Evolutionary conservation across 1,140 invertebrate genomes (phyloP), one percentile per base, ranked within the genome.

Genomic region (Drosophila subpulchrella): DNA sequence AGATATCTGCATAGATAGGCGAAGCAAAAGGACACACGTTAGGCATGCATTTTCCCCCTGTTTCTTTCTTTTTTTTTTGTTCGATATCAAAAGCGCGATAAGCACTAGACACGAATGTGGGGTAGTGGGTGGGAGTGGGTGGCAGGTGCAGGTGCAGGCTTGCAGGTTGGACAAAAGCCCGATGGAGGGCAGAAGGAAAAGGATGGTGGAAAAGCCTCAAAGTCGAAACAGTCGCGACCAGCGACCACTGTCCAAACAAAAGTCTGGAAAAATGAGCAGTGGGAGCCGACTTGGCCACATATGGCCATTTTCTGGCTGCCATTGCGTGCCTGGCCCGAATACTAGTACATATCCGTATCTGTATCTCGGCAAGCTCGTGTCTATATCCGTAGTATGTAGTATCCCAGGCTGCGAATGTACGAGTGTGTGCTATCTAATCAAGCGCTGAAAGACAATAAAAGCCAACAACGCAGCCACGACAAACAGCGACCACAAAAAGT

Each of bases 381-480:
- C 15, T 27, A 24, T 34, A 38, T 59, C 13, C 62, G 17, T 58
- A 34, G 24, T 53, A 32, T 61, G 17, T 58, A 46, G 24, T 53
- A 41, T 61, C 32, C 30, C 39, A 27, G 32, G 41, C 30, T 68
- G 54, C 27, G 50, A 17, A 27, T 41, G 46, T 50, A 48, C 48
- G 38, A 32, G 39, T 55, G 44, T 60, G 57, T 60, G 50, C 80
- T 88, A 88, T 88, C 84, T 88, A 88, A 88, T 89, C 84, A 89
- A 90, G 85, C 80, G 74, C 70, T 75, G 85, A 90, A 89, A 89
- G 84, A 89, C 84, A 89, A 89, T 89, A 89, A 89, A 89, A 89
- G 76, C 83, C 68, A 88, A 74, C 83, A 88, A 78, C 81, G 75
- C 66, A 81, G 60, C 80, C 63, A 89, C 84, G 77, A 88, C 84